Percentiles rank a stretch among this genome's conserved stretches.
Evolutionary conservation across 2,888 invertebrate genomes (phyloP).

Genomic region (Baronia brevicornis): DNA sequence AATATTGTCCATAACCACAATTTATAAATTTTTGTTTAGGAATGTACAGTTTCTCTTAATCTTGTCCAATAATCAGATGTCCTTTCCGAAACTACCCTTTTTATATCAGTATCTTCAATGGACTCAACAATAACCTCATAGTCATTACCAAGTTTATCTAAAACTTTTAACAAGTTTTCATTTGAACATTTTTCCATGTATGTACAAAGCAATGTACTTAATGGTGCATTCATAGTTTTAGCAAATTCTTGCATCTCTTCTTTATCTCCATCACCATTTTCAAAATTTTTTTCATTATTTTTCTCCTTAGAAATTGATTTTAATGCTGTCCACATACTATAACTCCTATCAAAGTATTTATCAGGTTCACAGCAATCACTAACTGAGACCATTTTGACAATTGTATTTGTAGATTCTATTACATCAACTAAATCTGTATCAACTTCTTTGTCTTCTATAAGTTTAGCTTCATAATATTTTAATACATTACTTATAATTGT

Average conservation of each 20-base stretch:
- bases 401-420: conserved; percentile 46
- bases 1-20: conserved; percentile 2
- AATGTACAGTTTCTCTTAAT: conserved; percentile 44
- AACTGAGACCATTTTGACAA: conserved; percentile 38
- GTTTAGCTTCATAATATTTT: conserved; percentile 51
- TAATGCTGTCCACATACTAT: conserved; percentile 51
- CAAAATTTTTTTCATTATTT: conserved; percentile 39
- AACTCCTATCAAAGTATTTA: conserved; percentile 44
- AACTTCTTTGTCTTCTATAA: conserved; percentile 46
- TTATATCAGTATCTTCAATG: conserved; percentile 34
- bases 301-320: conserved; percentile 32
- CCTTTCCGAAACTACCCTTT: conserved; percentile 34
- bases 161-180: conserved; percentile 33
- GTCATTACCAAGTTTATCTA: conserved; percentile 40
- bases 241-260: conserved; percentile 41
- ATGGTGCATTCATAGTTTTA: conserved; percentile 38
- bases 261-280: conserved; percentile 40
- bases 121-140: conserved; percentile 42
- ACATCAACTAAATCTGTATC: conserved; percentile 54
- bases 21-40: conserved; percentile 24
- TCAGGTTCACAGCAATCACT: conserved; percentile 35
- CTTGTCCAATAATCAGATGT: conserved; percentile 41
- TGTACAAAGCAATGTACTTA: conserved; percentile 41
- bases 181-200: conserved; percentile 50
- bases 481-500: conserved; percentile 45